phyloP scores from a whole-genome alignment of 2,797 vertebrate species.

The Enteromius afrohamiltoni region DNA sequence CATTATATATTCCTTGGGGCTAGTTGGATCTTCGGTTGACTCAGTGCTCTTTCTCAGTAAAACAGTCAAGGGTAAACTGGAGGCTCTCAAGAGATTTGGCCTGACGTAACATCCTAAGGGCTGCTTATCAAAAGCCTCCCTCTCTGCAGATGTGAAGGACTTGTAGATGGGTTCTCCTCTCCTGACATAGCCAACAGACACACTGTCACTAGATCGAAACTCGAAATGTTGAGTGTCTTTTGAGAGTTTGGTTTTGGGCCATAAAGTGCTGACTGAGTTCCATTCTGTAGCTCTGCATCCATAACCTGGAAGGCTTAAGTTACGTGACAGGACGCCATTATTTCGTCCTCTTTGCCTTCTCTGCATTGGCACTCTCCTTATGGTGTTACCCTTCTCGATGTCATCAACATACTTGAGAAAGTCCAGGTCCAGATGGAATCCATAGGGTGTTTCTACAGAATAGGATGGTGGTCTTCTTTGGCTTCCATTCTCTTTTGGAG shows the following conservation, averaged over 20 bases:
- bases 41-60: conserved; percentile 76
- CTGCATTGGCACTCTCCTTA: conserved; percentile 89
- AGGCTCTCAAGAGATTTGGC: conserved; percentile 89
- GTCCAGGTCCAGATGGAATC: conserved; percentile 93
- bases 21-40: conserved; percentile 70
- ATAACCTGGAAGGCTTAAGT: conserved; percentile 86
- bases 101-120: conserved; percentile 76
- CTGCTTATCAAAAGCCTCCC: conserved; percentile 78
- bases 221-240: conserved; percentile 67
- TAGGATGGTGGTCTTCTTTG: conserved; percentile 83
- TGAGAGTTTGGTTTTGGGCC: conserved; percentile 70
- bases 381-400: conserved; percentile 97
- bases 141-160: conserved; percentile 65
- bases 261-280: conserved; percentile 78
- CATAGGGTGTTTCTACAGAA: conserved; percentile 95
- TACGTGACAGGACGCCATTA: conserved; percentile 88
- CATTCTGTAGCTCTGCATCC: conserved; percentile 76
- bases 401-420: conserved; percentile 99
- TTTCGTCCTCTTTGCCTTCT: conserved; percentile 85
- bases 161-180: conserved; percentile 53
- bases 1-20: conserved; percentile 63
- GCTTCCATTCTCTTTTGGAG: conserved; percentile 79
- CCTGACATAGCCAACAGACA: conserved; percentile 53
- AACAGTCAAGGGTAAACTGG: conserved; percentile 89
- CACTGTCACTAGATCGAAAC: conserved; percentile 61